Percentiles rank a stretch among this genome's conserved stretches.
Conservation (phyloP, 2,797 vertebrate genomes). For the Allobates femoralis region DNA sequence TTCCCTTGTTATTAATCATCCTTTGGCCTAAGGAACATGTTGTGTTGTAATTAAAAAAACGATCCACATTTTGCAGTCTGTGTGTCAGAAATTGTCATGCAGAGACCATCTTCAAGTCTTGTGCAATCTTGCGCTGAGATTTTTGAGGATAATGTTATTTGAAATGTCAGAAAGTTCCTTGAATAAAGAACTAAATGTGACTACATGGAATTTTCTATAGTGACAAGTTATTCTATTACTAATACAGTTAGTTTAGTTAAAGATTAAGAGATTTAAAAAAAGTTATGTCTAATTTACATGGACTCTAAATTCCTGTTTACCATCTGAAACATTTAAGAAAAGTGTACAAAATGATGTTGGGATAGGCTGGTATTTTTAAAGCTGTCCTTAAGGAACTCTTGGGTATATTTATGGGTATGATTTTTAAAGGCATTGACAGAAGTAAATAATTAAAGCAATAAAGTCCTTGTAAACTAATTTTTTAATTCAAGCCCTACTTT, state of each 20-base stretch:
- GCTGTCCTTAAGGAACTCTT: not conserved
- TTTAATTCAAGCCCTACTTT: too few species aligned
- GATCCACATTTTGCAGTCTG: too few species aligned
- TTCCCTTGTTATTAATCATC: too few species aligned
- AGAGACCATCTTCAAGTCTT: not conserved
- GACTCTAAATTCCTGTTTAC: not conserved
- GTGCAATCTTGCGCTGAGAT: not conserved
- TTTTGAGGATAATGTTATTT: not conserved
- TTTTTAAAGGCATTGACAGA: too few species aligned
- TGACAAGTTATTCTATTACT: slow-evolving; percentile 35
- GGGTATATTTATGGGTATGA: too few species aligned
- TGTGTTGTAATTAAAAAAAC: too few species aligned
- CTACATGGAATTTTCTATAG: slow-evolving; percentile 9
- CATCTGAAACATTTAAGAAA: not conserved
- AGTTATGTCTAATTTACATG: not conserved
- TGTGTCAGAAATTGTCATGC: not conserved
- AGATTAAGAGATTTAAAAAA: slow-evolving; percentile 19
- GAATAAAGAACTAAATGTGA: not conserved
- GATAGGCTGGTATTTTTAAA: not conserved
- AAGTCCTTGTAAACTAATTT: too few species aligned
- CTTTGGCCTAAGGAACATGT: too few species aligned
- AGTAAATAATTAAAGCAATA: too few species aligned
- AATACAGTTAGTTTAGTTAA: slow-evolving; percentile 21
- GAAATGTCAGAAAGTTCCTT: not conserved
- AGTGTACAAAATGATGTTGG: not conserved